Conservation (phyloP, 2,888 invertebrate genomes). For the Drosophila phalerata region DNA sequence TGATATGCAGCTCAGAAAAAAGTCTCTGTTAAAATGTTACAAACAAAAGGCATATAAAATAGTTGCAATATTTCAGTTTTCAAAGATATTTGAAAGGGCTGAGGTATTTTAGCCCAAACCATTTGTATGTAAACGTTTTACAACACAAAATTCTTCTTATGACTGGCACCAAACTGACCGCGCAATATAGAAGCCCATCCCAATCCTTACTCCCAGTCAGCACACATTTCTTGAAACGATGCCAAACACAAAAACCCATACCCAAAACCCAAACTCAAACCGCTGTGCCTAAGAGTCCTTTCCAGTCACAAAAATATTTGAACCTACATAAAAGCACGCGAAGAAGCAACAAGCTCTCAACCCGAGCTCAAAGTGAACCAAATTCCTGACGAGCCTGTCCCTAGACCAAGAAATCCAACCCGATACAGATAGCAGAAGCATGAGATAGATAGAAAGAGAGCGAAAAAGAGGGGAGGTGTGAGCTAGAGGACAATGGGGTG, state of each 20-base stretch:
- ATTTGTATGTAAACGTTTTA: conserved; percentile 29
- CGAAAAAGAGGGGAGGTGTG: background rate
- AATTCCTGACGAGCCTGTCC: conserved; percentile 63
- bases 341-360: conserved; percentile 62
- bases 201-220: background rate
- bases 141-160: conserved; percentile 34
- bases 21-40: background rate
- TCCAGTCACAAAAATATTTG: conserved; percentile 64
- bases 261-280: conserved; percentile 16
- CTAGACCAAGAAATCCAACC: conserved; percentile 12
- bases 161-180: conserved; percentile 32
- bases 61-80: conserved; percentile 39
- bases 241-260: background rate
- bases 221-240: conserved; percentile 29
- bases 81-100: conserved; percentile 27
- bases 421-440: background rate
- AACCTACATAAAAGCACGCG: conserved; percentile 57
- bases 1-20: background rate
- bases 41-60: conserved; percentile 18
- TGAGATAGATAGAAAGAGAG: background rate
- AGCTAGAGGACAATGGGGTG: background rate
- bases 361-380: conserved; percentile 54
- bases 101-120: conserved; percentile 36
- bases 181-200: background rate
- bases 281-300: conserved; percentile 16